Base-by-base conservation (phyloP, 2,888 invertebrate genomes). In the Zygothrica quintamaculata region DNA sequence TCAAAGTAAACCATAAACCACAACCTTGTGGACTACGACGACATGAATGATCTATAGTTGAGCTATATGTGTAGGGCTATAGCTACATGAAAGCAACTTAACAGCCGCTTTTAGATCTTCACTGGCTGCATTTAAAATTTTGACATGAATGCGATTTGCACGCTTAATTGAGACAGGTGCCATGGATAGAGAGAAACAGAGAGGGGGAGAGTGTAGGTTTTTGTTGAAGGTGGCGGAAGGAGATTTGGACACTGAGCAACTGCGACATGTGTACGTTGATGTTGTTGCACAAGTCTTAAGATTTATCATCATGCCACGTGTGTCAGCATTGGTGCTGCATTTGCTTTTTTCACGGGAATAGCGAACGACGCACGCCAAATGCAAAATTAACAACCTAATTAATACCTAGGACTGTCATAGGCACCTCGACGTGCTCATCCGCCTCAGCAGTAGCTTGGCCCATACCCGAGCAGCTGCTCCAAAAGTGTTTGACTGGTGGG, bases 301-400 rank as follows among this genome's bases (percentile, higher is more conserved):
- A 81, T 85, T 81, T 87, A 87, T 81, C 80, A 81, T 87, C 78
- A 57, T 74, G 74, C 74, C 80, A 84, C 87, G 82, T 84, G 80
- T 74, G 70, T 66, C 67, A 67, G 62, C 69, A 65, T 58, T 51
- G 62, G 62, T 72, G 58, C 55, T 70, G 84, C 65, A n/a, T n/a
- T n/a, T n/a, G n/a, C 68, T 33, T 40, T 65, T 71, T 87, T 76
- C 85, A 82, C 85, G 81, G 81, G 86, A 82, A 85, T 68, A 70
- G 86, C 79, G 67, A 66, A 62, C 85, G 87, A 84, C 87, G 87
- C 74, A 71, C 80, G 88, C 86, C 82, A 87, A 89, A 87, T 88
- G 87, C 84, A 88, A 87, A 89, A 88, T 89, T 89, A 88, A 88
- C 89, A 89, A 89, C 88, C 89, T 89, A 88, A 88, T 88, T 88